Evolutionary conservation across 1,140 invertebrate genomes (phyloP).

Genomic region (Drosophila varians): DNA sequence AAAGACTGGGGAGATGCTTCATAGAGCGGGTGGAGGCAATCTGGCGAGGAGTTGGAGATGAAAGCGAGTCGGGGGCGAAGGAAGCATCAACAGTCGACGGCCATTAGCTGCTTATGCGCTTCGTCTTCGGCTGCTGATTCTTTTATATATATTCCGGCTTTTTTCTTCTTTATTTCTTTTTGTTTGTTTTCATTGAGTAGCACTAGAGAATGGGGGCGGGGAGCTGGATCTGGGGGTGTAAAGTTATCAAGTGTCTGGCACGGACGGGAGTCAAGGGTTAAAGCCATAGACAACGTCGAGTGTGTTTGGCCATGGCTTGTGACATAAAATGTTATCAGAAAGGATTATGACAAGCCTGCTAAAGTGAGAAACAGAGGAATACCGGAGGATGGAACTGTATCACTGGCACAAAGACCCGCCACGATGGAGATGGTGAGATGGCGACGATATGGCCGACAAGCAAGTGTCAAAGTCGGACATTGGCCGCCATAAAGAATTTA

Average conservation of each 20-base stretch:
- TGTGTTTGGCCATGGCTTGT: conserved; percentile 76
- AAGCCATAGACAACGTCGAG: conserved; percentile 73
- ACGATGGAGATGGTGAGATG: conserved; percentile 42
- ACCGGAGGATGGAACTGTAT: conserved; percentile 47
- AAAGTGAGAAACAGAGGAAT: not conserved
- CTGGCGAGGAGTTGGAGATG: conserved; percentile 13
- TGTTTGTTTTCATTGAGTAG: conserved; percentile 55
- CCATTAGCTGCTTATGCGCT: conserved; percentile 79
- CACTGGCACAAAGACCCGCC: conserved; percentile 54
- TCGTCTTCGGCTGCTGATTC: conserved; percentile 39
- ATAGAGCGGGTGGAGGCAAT: too few relatives aligned
- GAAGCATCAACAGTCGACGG: too few relatives aligned
- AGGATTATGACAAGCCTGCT: conserved; percentile 71
- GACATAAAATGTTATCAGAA: conserved; percentile 81
- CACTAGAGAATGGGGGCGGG: not conserved
- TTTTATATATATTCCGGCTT: conserved; percentile 26
- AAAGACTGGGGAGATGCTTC: conserved; percentile 25
- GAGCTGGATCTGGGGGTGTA: conserved; percentile 54
- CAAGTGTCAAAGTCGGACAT: conserved; percentile 45
- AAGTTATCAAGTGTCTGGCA: conserved; percentile 73
- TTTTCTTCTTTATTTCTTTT: conserved; percentile 1
- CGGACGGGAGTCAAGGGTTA: conserved; percentile 64
- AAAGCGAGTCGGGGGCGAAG: conserved; percentile 24
- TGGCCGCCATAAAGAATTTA: conserved; percentile 51
- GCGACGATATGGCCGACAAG: conserved; percentile 15